phyloP scores from a whole-genome alignment of 2,113 vertebrate genomes.

The Panthera uncia region DNA sequence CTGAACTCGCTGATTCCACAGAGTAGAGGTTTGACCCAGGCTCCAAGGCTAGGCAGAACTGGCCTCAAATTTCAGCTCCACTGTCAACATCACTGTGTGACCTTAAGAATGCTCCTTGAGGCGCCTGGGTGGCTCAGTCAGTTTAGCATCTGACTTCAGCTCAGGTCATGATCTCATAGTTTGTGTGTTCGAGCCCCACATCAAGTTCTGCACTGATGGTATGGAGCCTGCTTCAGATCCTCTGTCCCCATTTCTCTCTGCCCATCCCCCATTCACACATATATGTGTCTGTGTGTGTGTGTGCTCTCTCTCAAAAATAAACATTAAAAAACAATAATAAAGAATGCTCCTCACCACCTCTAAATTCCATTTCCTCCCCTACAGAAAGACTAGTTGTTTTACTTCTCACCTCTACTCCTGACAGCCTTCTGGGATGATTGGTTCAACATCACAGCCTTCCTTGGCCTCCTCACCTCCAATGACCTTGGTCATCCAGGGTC shows the following conservation, averaged over 20 bases:
- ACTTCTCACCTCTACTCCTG: background rate
- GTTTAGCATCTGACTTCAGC: no score
- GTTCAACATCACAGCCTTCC: background rate
- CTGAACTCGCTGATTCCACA: background rate
- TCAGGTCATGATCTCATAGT: no score
- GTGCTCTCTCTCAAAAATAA: no score
- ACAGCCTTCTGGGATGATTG: background rate
- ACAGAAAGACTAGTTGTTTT: background rate
- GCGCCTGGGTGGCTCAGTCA: no score
- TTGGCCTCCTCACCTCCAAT: background rate
- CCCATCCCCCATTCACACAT: no score
- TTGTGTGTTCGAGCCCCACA: no score
- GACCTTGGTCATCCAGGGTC: background rate
- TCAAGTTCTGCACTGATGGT: no score
- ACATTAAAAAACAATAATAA: no score
- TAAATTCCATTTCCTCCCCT: background rate
- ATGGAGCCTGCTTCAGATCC: no score
- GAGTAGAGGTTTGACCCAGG: background rate
- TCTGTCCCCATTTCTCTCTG: no score
- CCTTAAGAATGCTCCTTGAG: background rate
- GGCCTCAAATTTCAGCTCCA: background rate
- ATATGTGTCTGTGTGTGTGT: no score
- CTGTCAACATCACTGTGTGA: background rate
- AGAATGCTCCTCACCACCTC: background rate
- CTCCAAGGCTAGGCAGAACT: background rate